Evolutionary conservation across 2,888 invertebrate species (phyloP).

Genomic region (Drosophila rubida): DNA sequence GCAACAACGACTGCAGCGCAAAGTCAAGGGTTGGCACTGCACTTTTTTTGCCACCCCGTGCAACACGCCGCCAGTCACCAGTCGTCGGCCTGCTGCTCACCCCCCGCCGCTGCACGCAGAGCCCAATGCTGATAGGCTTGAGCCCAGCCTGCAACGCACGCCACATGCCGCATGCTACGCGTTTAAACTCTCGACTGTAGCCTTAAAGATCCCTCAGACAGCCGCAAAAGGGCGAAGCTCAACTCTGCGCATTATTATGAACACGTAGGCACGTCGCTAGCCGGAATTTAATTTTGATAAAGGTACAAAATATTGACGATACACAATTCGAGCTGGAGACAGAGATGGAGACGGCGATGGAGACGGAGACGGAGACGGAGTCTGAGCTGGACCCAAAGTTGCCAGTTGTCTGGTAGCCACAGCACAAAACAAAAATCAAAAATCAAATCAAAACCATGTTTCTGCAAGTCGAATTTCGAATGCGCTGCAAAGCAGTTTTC

Average conservation of each 20-base stretch:
- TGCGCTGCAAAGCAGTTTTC: conserved; percentile 8
- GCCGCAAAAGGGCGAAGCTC: neutral
- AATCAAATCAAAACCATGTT: neutral
- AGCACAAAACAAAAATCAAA: neutral
- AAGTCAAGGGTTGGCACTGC: conserved; percentile 54
- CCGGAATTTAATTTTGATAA: conserved; percentile 80
- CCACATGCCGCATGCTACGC: conserved; percentile 1
- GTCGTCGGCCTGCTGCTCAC: neutral
- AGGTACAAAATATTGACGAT: conserved; percentile 80
- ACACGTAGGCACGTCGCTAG: conserved; percentile 56
- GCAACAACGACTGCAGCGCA: conserved; percentile 17
- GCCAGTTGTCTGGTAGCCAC: conserved; percentile 17
- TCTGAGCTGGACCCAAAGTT: neutral
- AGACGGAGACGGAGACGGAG: no score
- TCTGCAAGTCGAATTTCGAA: neutral
- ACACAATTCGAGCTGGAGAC: conserved; percentile 50
- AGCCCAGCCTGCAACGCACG: neutral
- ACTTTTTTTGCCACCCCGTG: conserved; percentile 52
- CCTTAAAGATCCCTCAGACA: conserved; percentile 12
- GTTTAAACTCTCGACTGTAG: conserved; percentile 5
- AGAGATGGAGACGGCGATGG: no score
- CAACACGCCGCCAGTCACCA: conserved; percentile 14
- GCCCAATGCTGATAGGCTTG: conserved; percentile 30
- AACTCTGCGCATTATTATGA: conserved; percentile 19
- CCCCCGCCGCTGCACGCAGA: neutral